Evolutionary conservation across 2,797 vertebrate genomes (phyloP), one percentile per base, ranked within the genome.

Genomic region (Microhierax caerulescens): DNA sequence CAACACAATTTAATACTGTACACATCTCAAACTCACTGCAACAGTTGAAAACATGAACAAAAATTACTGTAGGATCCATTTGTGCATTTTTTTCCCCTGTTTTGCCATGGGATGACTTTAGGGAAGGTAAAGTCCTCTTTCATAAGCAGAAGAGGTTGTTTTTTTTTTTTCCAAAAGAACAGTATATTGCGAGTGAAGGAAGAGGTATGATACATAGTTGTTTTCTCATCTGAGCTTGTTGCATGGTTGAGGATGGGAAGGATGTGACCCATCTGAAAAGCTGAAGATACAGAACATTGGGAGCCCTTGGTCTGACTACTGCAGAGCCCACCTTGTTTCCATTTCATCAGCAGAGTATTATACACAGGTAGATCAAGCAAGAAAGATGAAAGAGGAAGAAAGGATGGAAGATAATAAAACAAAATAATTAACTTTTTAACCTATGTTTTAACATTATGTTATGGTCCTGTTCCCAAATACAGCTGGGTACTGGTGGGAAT

Each of bases 131-230:
- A 82, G 19, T n/a, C 13, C 20, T 73, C 67, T 63, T 65, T 36
- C 56, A 36, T 16, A 53, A 68, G 3, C 3, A 61, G 45, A 48
- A 85, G 51, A 60, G 10, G 7, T 43, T 34, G 7, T 0, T n/a
- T n/a, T 86, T 12, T n/a, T 86, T 12, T 86, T 77, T 47, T 78
- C 34, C 16, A 32, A 43, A 73, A 27, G 13, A 43, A 0, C 3
- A 21, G 4, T 18, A 6, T 3, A 8, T 0, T 53, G 7, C 11
- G 11, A 68, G 7, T 12, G 28, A 75, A 56, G 12, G 36, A n/a
- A 79, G 78, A 50, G 2, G 2, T 12, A 41, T 3, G 6, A 6
- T 2, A 6, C 5, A 21, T 0, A 54, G 9, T 11, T 54, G 39
- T 68, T 65, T 37, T 74, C 36, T 32, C 32, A 30, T 36, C 39